Base-by-base conservation (phyloP, 2,113 vertebrate genomes). In the Xiphophorus couchianus region DNA sequence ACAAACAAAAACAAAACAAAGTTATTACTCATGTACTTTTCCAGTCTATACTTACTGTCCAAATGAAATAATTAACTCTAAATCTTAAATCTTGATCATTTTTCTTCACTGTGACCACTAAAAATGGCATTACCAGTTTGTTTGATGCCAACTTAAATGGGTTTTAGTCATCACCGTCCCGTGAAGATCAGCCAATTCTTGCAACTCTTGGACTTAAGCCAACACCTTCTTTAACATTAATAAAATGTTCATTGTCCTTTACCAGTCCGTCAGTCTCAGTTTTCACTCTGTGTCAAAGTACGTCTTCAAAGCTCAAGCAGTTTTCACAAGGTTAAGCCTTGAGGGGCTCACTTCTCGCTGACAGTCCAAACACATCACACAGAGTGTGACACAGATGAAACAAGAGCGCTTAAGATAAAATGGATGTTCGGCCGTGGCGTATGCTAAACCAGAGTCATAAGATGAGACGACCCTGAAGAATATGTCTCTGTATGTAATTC, bases 301-400 rank as follows among this genome's bases (percentile, higher is more conserved):
- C 28, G 63, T 37, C 63, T 74, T 74, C 63, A 60, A 35, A 66
- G 63, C 80, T 75, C 78, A 67, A 62, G 48, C 73, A 83, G 74
- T 77, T 86, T 87, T 82, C 71, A 82, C 85, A 88, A 82, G 79
- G 85, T 90, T 81, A 84, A 89, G 73, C 51, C 75, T 74, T 58
- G 70, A 37, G 27, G 62, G 77, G 66, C 62, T 61, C 76, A 70
- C 71, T 67, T 76, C 61, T 80, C 63, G 74, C 82, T 71, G 76
- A 81, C 69, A 73, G 35, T 39, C 66, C 77, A 62, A 76, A 58
- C 73, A 65, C 77, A 73, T 80, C 69, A 83, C 63, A 76, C 15
- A 33, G 68, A 76, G 28, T 33, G 42, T 58, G 58, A 70, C 30
- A 65, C 30, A 35, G 29, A 42, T 63, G 60, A 33, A 84, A 86